Conservation (phyloP, 2,888 invertebrate species). For the Sturmia bella region DNA sequence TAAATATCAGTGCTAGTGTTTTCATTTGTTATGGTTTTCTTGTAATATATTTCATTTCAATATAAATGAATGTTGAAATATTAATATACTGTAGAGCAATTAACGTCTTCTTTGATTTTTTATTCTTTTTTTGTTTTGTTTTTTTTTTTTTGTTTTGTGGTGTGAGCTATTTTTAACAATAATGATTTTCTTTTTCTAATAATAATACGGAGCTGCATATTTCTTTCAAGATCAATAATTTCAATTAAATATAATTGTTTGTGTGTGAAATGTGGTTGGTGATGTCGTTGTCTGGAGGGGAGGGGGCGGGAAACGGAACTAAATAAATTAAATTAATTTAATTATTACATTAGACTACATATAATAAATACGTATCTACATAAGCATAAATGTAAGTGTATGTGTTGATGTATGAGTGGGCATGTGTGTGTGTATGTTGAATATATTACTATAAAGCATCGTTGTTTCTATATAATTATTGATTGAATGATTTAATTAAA, state of each 20-base stretch:
- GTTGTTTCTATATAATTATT: slow-evolving; percentile 65
- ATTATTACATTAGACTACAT: slow-evolving; percentile 42
- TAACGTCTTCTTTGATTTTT: slow-evolving; percentile 50
- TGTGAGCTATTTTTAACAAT: slow-evolving; percentile 48
- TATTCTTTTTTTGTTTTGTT: no score
- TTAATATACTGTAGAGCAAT: slow-evolving; percentile 34
- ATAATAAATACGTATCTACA: no score
- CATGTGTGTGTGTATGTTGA: slow-evolving; percentile 11
- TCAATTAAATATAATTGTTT: slow-evolving; percentile 32
- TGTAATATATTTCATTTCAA: slow-evolving; percentile 51
- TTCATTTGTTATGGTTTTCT: slow-evolving; percentile 36
- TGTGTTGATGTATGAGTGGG: slow-evolving; percentile 27
- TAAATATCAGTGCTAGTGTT: slow-evolving; percentile 63
- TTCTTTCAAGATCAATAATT: slow-evolving; percentile 42
- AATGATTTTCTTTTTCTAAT: slow-evolving; percentile 35
- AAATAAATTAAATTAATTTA: slow-evolving; percentile 64
- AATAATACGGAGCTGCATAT: slow-evolving; percentile 44
- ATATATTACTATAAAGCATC: slow-evolving; percentile 69
- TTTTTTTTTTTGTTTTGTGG: no score
- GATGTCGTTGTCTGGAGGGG: slow-evolving; percentile 1
- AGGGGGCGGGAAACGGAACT: slow-evolving; percentile 39
- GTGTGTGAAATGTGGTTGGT: not conserved
- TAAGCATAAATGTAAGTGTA: slow-evolving; percentile 13
- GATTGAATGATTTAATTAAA: slow-evolving; percentile 60
- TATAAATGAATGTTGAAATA: slow-evolving; percentile 50